These are phyloP conservation scores for Seladonia tumulorum DNA, from an alignment of 2,888 invertebrate species.

Conservation along the genomic window DNA sequence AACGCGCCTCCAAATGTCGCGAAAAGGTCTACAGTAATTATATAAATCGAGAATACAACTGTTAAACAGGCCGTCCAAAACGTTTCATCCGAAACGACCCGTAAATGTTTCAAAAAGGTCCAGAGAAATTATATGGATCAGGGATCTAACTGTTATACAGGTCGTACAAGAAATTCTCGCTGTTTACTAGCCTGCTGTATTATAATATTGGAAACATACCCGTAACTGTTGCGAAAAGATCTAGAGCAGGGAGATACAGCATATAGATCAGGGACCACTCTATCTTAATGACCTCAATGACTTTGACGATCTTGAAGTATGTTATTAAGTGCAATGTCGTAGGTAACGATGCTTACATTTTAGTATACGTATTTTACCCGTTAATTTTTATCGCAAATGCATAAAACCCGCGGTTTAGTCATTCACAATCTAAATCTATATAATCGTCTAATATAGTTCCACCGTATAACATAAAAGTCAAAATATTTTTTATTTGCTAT, in stretches of 20 bases:
- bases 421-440: too few species aligned
- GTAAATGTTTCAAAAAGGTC: background rate
- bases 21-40: background rate
- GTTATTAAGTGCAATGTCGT: background rate
- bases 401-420: too few species aligned
- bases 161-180: background rate
- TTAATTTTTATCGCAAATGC: too few species aligned
- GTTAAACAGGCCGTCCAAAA: background rate
- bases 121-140: background rate
- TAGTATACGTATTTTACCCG: background rate
- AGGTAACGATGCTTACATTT: background rate
- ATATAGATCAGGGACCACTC: too few species aligned
- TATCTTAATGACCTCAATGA: too few species aligned
- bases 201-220: background rate
- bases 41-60: background rate
- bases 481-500: too few species aligned
- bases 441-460: too few species aligned
- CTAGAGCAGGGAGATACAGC: background rate
- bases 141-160: background rate
- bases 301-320: background rate
- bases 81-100: background rate
- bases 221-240: background rate
- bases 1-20: background rate
- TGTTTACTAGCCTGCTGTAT: background rate
- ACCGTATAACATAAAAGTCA: too few species aligned